Evolutionary conservation across 2,113 vertebrate species (phyloP), one percentile per base, ranked within the genome.

Genomic region (Marmota monax): DNA sequence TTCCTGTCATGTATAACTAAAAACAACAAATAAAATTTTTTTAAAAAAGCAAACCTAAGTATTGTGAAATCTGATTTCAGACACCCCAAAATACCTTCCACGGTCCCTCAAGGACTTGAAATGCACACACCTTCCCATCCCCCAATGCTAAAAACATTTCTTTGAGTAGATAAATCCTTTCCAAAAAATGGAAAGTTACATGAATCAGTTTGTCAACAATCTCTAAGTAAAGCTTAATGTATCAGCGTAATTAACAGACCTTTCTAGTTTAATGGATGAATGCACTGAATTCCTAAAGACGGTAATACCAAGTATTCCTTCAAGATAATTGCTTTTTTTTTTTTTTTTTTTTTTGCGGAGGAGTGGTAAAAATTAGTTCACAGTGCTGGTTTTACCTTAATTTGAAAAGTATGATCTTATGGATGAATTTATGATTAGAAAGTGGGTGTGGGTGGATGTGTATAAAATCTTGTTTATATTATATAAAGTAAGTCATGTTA

Each of bases 371-470:
- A 78, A 16, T 23, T 48, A n/a, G 7, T 87, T 95, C 34, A 48
- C 23, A 82, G 5, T 72, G 72, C 17, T 90, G 16, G 32, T 86
- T 82, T 2, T 84, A 48, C 94, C 51, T 58, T 45, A 80, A 61
- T 39, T 85, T 53, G 45, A 74, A 88, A 93, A 93, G 53, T 84
- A 70, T 85, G 34, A 88, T 22, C 27, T 91, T 90, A n/a, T 48
- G 10, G 20, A 65, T 80, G 18, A 74, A 92, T 63, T 4, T 37
- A 34, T 73, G 48, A 86, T 79, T 73, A 90, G 65, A 18, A n/a
- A 84, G 63, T 56, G 27, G 4, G 39, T 20, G 56, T 69, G 56
- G 9, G 14, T 69, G 25, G 76, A 3, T 78, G 45, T 61, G 29
- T 56, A 83, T 32, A 65, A 39, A 27, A 84, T 29, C 58, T 32